These are phyloP conservation scores for Erythrocercus mccallii DNA, from an alignment of 2,113 vertebrate genomes.

Conservation along the genomic window DNA sequence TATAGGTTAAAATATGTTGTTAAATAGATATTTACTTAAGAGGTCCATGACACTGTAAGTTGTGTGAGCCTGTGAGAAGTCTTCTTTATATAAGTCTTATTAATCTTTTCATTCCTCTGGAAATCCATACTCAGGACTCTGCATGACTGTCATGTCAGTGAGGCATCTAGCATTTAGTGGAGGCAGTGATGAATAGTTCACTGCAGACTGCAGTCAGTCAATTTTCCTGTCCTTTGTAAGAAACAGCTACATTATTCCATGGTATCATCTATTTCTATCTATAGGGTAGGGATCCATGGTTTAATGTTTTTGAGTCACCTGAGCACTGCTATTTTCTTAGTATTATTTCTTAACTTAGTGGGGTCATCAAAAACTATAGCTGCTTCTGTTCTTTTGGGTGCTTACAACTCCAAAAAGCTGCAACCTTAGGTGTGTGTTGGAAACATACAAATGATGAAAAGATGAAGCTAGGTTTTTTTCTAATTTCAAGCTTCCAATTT, in stretches of 20 bases:
- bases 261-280: neutral
- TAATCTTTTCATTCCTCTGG: neutral
- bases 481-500: neutral
- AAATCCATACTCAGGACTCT: neutral
- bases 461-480: neutral
- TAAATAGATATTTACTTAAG: neutral
- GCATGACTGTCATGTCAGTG: neutral
- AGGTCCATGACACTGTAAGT: neutral
- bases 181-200: neutral
- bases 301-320: neutral
- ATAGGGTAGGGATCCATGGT: neutral
- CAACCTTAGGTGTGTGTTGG: neutral
- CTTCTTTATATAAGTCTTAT: neutral
- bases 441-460: neutral
- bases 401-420: neutral
- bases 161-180: neutral
- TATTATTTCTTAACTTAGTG: neutral
- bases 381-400: neutral
- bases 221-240: neutral
- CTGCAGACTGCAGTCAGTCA: neutral
- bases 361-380: neutral
- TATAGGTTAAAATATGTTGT: neutral
- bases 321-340: neutral
- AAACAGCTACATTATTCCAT: neutral
- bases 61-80: neutral